Evolutionary conservation across 2,797 vertebrate species (phyloP), one percentile per base, ranked within the genome.

Genomic region (Anguilla obscura): DNA sequence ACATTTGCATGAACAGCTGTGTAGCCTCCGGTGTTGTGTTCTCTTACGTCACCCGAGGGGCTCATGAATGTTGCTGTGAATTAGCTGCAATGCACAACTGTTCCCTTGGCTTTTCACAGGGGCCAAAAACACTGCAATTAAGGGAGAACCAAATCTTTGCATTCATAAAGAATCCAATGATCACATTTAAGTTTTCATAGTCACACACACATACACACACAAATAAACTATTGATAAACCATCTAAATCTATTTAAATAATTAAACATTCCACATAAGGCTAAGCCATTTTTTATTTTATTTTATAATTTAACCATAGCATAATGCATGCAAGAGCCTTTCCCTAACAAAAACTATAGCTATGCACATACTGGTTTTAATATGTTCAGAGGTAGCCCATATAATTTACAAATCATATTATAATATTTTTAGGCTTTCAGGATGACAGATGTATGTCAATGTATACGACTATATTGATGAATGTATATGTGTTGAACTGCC

Each of bases 1-100:
- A 88, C 87, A 89, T 90, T 90, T 89, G 90, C 86, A 76, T 86
- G 89, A 93, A 88, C 92, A 92, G 92, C 91, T 92, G 88, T 89
- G 82, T 87, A 91, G 89, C 69, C 88, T 83, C 66, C 82, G 90
- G 90, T 91, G 84, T 69, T 90, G 69, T 89, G 54, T 87, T 88
- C 66, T 86, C 76, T 80, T 76, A 85, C 84, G 66, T 91, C 90
- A 86, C 87, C 88, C 85, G 16, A 45, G 82, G 88, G 87, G 87
- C 88, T 88, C 52, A 45, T 56, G 69, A 83, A 69, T 79, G 83
- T 87, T 90, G 89, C 90, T 84, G 54, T 48, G 83, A 88, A 90
- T 89, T 87, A 88, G 87, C 36, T 86, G 85, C 85, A 86, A 54
- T 88, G 86, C 87, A 80, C 90, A 86, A 89, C 85, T 74, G 80